Evolutionary conservation across 2,888 invertebrate species (phyloP).

Genomic region (Busseola fusca): DNA sequence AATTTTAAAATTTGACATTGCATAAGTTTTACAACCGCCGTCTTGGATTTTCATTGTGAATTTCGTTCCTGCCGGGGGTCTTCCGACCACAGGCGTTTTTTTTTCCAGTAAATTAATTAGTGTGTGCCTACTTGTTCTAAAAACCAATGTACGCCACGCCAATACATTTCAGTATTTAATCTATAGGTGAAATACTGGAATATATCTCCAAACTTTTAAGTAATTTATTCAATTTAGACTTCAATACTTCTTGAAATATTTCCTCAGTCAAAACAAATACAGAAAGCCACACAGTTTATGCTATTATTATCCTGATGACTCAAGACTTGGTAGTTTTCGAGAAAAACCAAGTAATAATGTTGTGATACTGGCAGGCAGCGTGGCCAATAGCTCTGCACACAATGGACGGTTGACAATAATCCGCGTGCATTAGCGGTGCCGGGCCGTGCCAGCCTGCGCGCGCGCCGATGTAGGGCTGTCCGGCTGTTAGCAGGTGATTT

Average conservation of each 20-base stretch:
- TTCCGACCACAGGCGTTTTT: no score
- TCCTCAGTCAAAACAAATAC: not conserved
- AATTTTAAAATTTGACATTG: no score
- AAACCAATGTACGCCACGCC: no score
- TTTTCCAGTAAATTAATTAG: no score
- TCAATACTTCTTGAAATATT: not conserved
- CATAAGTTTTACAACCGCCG: no score
- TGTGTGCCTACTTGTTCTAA: no score
- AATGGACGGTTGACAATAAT: constrained; percentile 59
- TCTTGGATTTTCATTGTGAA: no score
- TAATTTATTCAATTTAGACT: not conserved
- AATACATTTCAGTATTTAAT: no score
- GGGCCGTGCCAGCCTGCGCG: constrained; percentile 65
- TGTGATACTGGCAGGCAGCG: constrained; percentile 35
- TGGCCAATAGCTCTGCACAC: constrained; percentile 50
- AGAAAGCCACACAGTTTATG: not conserved
- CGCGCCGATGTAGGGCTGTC: constrained; percentile 64
- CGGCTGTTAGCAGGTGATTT: not conserved
- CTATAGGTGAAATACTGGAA: not conserved
- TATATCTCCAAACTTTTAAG: not conserved
- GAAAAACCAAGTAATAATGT: constrained; percentile 22
- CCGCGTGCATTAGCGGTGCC: constrained; percentile 64
- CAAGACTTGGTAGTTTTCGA: not conserved
- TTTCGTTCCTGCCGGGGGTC: no score
- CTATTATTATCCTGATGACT: not conserved